Evolutionary conservation across 2,888 invertebrate species (phyloP), one percentile per base, ranked within the genome.

Genomic region (Ganaspis brasiliensis): DNA sequence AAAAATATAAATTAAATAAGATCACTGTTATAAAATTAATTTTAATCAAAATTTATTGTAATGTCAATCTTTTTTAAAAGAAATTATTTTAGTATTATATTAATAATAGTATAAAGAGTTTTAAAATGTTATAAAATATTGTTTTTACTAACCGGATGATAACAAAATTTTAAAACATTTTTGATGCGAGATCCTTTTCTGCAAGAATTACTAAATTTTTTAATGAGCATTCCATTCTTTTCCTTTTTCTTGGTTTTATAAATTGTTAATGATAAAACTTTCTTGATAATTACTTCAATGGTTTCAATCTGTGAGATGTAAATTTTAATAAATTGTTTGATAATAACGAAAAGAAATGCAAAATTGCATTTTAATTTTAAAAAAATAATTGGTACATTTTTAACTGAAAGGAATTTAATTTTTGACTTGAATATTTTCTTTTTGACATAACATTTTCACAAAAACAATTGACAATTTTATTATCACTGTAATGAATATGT

Each of bases 131-230:
- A 10, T 19, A 10, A 12, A 31, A 9, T 19, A 16, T 35, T n/a
- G 4, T 19, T 21, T 37, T 63, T 12, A 63, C 63, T 40, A 40
- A 63, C 63, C 21, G 21, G 8, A 52, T 52, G 10, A 45, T n/a
- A 6, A 8, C 10, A n/a, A n/a, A 8, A 67, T 2, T 16, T 67
- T 10, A 67, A n/a, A 21, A 49, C 45, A 67, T 45, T 57, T 70
- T 8, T 6, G 14, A 67, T 45, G 77, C 78, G 74, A 73, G 74
- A 37, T 40, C 31, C 19, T 78, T 81, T 72, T 74, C 79, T 12
- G 56, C 72, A 37, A 49, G 26, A 26, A 78, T 79, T 74, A 63
- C 72, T 70, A 81, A 72, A 52, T 31, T 74, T 14, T 59, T 52
- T 16, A 40, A 57, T 31, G 6, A 4, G n/a, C 77, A 79, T 37